Conservation (phyloP, 2,888 invertebrate genomes). For the Acheta domesticus region DNA sequence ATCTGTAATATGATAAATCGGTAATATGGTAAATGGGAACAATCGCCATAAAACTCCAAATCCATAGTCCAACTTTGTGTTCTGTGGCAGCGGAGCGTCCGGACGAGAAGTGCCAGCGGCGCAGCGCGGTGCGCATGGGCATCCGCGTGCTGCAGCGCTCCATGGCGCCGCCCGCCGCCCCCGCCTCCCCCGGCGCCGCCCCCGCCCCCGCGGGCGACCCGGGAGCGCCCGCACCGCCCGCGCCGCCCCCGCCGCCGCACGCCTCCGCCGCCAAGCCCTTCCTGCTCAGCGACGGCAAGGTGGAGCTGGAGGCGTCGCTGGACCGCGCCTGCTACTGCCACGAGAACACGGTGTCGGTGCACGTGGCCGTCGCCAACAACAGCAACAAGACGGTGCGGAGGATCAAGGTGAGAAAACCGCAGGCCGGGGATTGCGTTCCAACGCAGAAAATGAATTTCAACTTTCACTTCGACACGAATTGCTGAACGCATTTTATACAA, state of each 20-base stretch:
- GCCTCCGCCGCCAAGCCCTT: constrained; percentile 73
- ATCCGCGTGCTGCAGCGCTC: constrained; percentile 73
- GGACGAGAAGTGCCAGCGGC: constrained; percentile 76
- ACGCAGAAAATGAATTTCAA: too few relatives aligned
- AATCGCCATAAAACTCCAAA: too few relatives aligned
- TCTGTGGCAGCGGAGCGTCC: constrained; percentile 78
- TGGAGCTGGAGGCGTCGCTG: constrained; percentile 73
- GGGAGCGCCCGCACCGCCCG: constrained; percentile 45
- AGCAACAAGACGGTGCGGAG: constrained; percentile 80
- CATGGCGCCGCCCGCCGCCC: constrained; percentile 37
- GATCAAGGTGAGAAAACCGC: constrained; percentile 63
- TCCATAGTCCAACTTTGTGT: too few relatives aligned
- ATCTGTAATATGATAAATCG: too few relatives aligned
- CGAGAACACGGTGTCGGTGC: constrained; percentile 74
- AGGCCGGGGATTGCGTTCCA: too few relatives aligned
- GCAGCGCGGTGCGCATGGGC: constrained; percentile 80
- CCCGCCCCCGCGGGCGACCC: constrained; percentile 51
- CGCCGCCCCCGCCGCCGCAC: not conserved
- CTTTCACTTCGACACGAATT: too few relatives aligned
- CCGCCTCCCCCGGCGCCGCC: constrained; percentile 38
- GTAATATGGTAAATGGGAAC: too few relatives aligned
- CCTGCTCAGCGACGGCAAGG: constrained; percentile 76
- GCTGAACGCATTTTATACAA: too few relatives aligned
- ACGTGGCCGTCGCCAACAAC: constrained; percentile 71
- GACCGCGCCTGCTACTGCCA: constrained; percentile 81